Percentiles rank a stretch among this genome's conserved stretches.
Evolutionary conservation across 23 tunicate genomes (phyloP).

Genomic region (Ascidia mentula): DNA sequence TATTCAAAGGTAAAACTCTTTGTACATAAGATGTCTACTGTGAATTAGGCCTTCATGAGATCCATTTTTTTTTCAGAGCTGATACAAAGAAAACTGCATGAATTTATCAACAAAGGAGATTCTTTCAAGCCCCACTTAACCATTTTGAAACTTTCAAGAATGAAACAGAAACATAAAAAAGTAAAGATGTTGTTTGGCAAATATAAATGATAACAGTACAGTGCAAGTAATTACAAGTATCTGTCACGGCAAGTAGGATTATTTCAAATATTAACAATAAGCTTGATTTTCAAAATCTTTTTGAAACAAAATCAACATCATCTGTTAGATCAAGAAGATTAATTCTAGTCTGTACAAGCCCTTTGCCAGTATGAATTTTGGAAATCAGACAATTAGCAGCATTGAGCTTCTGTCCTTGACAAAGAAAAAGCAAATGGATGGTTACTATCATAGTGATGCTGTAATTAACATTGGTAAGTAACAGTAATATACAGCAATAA

Average conservation of each 20-base stretch:
- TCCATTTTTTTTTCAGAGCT: neutral
- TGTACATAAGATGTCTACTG: too few relatives aligned
- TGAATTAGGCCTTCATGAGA: too few relatives aligned
- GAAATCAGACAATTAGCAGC: neutral
- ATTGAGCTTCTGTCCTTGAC: conserved; percentile 28
- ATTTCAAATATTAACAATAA: too few relatives aligned
- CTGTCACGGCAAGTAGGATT: too few relatives aligned
- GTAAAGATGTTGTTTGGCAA: too few relatives aligned
- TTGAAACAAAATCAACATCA: too few relatives aligned
- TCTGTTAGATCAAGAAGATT: conserved; percentile 23
- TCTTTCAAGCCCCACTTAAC: conserved; percentile 32
- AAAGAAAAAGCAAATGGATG: conserved; percentile 38
- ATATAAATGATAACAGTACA: too few relatives aligned
- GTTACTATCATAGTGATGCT: conserved; percentile 37
- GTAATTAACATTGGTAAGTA: neutral
- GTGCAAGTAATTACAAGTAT: too few relatives aligned
- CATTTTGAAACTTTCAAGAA: conserved; percentile 28
- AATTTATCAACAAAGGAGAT: neutral
- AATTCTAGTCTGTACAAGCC: neutral
- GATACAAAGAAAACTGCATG: neutral
- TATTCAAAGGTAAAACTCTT: too few relatives aligned
- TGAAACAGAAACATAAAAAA: too few relatives aligned
- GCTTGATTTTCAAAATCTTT: too few relatives aligned
- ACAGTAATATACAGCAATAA: too few relatives aligned
- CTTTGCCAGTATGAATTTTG: conserved; percentile 11